Evolutionary conservation across 2,888 invertebrate species (phyloP), one percentile per base, ranked within the genome.

Genomic region (Acrobasis suavella): DNA sequence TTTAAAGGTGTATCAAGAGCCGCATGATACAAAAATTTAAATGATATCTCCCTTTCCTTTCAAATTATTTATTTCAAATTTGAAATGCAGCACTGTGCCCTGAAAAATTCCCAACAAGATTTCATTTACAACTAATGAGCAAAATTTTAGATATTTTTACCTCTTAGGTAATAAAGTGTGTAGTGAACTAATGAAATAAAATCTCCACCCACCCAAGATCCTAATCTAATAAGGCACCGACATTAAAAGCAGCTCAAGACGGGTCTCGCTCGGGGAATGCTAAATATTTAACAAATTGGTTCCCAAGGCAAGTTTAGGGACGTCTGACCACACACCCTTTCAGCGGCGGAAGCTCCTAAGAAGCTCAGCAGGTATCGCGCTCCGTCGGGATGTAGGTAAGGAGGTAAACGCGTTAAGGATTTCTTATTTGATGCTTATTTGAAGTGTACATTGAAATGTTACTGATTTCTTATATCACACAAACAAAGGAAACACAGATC

Each of bases 201-300:
- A 59, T 37, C 15, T 59, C 15, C 10, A 50, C 50, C 59, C 51
- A 17, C 59, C 64, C 59, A 51, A 64, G 62, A 65, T 67, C 66
- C 61, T 63, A 66, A 66, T 68, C 46, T 52, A 55, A 66, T 62
- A 59, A 64, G 65, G 15, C 70, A 72, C 68, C 72, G 72, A 80
- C 81, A 80, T 83, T 79, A 78, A 75, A 78, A 81, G 76, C 80
- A 71, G 75, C 78, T 80, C 76, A 77, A 68, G 74, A 55, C 9
- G 78, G 71, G 69, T 76, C 72, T 71, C 75, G 63, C 70, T 70
- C 81, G 67, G 77, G 76, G 79, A 75, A 74, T 81, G 78, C 76
- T 90, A 85, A 90, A 90, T 91, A 89, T 89, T 90, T 87, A 87
- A 88, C 83, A 83, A 87, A 87, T 87, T 86, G 86, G 86, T 86